phyloP scores from a whole-genome alignment of 1,140 invertebrate genomes.

The Latrodectus geometricus region DNA sequence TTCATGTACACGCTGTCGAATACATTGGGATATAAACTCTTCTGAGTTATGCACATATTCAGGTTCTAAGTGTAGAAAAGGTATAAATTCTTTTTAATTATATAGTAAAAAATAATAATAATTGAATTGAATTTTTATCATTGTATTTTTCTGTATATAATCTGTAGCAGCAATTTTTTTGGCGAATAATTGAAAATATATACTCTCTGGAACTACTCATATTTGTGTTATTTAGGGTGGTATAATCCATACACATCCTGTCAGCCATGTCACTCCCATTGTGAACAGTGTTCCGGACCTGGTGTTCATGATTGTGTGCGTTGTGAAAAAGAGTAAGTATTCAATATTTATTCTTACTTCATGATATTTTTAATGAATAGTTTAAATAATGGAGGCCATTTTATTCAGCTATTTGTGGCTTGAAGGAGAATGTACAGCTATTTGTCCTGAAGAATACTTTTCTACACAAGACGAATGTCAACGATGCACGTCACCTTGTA shows the following conservation, averaged over 20 bases:
- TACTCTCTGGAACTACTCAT: background rate
- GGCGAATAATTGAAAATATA: too few relatives aligned
- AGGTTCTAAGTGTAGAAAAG: background rate
- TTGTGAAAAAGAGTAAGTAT: constrained; percentile 16
- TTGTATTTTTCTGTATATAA: background rate
- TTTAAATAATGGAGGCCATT: background rate
- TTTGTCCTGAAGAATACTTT: constrained; percentile 79
- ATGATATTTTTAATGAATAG: background rate
- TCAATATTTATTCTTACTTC: background rate
- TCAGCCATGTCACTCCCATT: constrained; percentile 27
- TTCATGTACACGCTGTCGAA: constrained; percentile 73
- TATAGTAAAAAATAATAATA: too few relatives aligned
- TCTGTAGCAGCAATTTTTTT: too few relatives aligned
- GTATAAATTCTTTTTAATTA: background rate
- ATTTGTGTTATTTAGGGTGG: constrained; percentile 10
- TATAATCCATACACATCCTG: constrained; percentile 8
- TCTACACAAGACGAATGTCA: constrained; percentile 9
- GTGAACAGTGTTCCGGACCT: constrained; percentile 31
- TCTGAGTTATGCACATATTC: background rate
- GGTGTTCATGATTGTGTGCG: constrained; percentile 23
- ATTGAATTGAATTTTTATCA: background rate
- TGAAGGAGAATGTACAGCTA: constrained; percentile 82
- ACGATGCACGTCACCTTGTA: constrained; percentile 31
- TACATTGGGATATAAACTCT: constrained; percentile 67
- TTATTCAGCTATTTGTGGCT: constrained; percentile 24